Evolutionary conservation across 2,113 vertebrate species (phyloP).

Genomic region (Anhinga rufa): DNA sequence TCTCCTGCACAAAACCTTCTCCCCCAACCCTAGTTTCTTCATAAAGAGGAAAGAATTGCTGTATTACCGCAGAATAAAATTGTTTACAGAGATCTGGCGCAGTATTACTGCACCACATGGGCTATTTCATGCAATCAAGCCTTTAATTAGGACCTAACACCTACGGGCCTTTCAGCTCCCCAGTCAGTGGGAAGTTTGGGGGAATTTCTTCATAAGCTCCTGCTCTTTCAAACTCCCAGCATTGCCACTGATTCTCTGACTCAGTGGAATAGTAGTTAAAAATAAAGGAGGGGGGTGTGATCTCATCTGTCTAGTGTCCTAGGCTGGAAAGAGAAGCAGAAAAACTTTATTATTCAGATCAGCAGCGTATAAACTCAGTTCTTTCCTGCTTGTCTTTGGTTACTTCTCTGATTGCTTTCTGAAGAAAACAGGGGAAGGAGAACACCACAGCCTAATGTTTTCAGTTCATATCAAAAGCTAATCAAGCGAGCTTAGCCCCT

Average conservation of each 20-base stretch:
- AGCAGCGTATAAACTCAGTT: neutral
- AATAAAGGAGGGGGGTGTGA: neutral
- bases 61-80: neutral
- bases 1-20: neutral
- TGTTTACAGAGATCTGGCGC: neutral
- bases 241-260: neutral
- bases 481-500: neutral
- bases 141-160: neutral
- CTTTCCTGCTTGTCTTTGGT: neutral
- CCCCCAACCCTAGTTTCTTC: neutral
- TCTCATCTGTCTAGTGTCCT: neutral
- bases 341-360: neutral
- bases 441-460: neutral
- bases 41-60: neutral
- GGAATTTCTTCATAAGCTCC: neutral
- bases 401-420: neutral
- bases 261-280: conserved; percentile 5
- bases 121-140: neutral
- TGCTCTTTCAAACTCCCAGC: neutral
- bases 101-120: neutral
- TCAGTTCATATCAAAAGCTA: neutral
- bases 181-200: neutral
- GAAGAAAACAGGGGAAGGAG: neutral
- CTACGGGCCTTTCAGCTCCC: neutral
- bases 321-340: neutral